Evolutionary conservation across 2,113 vertebrate genomes (phyloP), one percentile per base, ranked within the genome.

Genomic region (Saguinus imperator): DNA sequence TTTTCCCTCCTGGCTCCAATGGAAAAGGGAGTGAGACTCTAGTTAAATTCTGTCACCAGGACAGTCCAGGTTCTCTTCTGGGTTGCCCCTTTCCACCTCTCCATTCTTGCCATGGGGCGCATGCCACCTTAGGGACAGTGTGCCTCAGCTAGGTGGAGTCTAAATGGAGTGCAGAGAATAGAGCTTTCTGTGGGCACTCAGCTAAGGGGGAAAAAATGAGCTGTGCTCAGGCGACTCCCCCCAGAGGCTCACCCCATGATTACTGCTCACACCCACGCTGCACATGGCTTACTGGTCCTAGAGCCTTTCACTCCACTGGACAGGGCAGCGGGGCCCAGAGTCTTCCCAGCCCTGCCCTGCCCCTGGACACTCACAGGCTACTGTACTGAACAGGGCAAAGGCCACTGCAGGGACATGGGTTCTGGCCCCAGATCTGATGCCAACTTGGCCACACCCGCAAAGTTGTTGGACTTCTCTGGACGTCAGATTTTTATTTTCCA

Each of bases 341-440:
- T 25, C 17, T 35, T 21, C 29, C 48, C 27, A 18, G 40, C 23
- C 29, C 11, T 14, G 61, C 64, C 17, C 52, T 18, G 17, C 25
- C 0, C 0, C 40, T 1, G 17, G 21, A 14, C 1, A 1, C 43
- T 18, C 27, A 52, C 25, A 35, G 68, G 35, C 11, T 2, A n/a
- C 70, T 7, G 3, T 11, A 2, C 29, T 14, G 5, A 61, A 66
- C 82, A n/a, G 50, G 77, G 2, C n/a, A 11, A 43, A 58, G 58
- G 20, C 70, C 8, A 9, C 6, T n/a, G 21, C 27, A 29, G 91
- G 40, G 52, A 45, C 16, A 2, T 0, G 8, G 21, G 35, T 70
- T 37, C 85, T 66, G 9, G 17, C 43, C 48, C 18, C 10, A 61
- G 48, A 23, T 23, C 37, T 35, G 57, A 48, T 2, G 1, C 29